Base-by-base conservation (phyloP, 2,888 invertebrate species). In the Dascillus cervinus region DNA sequence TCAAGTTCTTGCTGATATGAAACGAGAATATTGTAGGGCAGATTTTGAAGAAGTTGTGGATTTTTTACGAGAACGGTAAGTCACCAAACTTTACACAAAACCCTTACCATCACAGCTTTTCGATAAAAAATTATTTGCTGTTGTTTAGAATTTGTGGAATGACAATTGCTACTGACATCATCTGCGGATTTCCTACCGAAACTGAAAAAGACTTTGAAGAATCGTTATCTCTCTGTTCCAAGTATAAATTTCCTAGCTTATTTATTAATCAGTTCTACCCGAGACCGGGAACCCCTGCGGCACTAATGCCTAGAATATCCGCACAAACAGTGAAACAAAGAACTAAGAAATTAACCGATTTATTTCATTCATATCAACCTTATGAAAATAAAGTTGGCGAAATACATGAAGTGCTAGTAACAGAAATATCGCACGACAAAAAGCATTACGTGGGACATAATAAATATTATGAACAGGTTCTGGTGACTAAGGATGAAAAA, bases 261-360 rank as follows among this genome's bases (percentile, higher is more conserved):
- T 98, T 96, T 64, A 97, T 97, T 53, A 98, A 98, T 69, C 97
- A 98, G 68, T 98, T 92, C 68, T 98, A 86, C 55, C 90, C 97
- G 0, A 66, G 97, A 9, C 92, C 95, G 0, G 96, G 96, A 2
- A 98, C 97, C 0, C 95, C 94, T 0, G 97, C 97, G 0, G 95
- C 96, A 0, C 77, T 79, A 42, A 82, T 98, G 83, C 69, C 71
- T 3, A 75, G 82, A 62, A 78, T 96, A 13, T 86, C 91, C 1
- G 72, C 89, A 0, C 79, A 87, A 57, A 79, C 86, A 56, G 95
- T 95, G 0, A 96, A 96, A 58, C 77, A 76, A 40, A 74, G 97
- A 12, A 97, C 97, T 0, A 92, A 89, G 62, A 67, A 68, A 37
- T 67, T 96, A 1, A 90, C 91, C 0, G 87, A 92, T 30, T 70